A percentile compares a stretch with the other conserved stretches of the same genome.
These are phyloP conservation scores for Mungos mungo DNA, from an alignment of 2,113 vertebrate genomes.

Conservation along the genomic window DNA sequence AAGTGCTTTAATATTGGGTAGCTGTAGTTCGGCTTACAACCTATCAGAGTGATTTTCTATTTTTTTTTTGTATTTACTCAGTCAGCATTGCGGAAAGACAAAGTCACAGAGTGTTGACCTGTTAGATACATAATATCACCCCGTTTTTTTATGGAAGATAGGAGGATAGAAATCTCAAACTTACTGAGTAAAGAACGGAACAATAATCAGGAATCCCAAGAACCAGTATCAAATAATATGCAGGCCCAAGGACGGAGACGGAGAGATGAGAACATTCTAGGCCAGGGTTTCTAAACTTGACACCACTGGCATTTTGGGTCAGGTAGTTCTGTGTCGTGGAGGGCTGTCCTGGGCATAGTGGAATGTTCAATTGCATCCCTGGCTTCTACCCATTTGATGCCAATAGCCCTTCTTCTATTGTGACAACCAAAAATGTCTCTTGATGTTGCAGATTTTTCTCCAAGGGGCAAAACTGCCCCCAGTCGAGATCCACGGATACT, in stretches of 20 bases:
- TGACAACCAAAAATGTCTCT: background rate
- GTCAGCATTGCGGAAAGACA: background rate
- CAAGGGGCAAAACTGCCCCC: background rate
- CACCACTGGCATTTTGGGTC: background rate
- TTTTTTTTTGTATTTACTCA: background rate
- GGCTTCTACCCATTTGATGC: background rate
- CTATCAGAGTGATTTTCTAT: background rate
- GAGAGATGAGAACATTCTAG: background rate
- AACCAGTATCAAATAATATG: background rate
- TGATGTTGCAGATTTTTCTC: background rate
- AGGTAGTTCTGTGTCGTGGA: background rate
- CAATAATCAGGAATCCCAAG: background rate
- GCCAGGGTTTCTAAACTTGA: background rate
- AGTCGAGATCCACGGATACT: background rate
- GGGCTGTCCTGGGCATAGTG: background rate
- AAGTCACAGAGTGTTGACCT: background rate
- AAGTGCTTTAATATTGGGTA: conserved; percentile 16
- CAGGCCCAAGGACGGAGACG: background rate
- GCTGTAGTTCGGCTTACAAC: background rate
- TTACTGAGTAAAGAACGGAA: background rate
- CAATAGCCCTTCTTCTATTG: background rate
- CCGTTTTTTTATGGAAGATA: background rate
- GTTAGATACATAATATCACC: background rate
- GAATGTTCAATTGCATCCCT: background rate
- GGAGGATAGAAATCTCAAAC: background rate